Percentiles rank a stretch among this genome's conserved stretches.
Conservation (phyloP, 2,113 vertebrate species). For the Coreoperca whiteheadi region DNA sequence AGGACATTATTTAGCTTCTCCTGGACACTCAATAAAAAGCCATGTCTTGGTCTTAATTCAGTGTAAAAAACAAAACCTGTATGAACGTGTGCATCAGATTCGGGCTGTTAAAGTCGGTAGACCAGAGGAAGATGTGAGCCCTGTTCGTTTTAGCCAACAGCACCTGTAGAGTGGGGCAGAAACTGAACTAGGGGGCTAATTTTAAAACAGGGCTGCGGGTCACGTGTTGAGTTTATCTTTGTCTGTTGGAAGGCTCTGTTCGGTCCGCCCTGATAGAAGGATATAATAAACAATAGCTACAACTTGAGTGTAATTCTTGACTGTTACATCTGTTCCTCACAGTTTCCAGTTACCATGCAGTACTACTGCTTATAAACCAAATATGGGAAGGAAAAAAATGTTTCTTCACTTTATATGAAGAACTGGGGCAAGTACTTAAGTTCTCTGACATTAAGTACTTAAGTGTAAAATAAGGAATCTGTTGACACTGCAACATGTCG, state of each 20-base stretch:
- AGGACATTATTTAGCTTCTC: constrained; percentile 42
- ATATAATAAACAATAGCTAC: constrained; percentile 68
- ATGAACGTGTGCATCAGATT: constrained; percentile 34
- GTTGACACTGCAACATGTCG: background rate
- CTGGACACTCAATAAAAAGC: constrained; percentile 41
- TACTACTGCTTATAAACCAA: background rate
- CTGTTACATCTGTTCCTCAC: background rate
- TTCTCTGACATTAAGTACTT: no score
- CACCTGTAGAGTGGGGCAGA: constrained; percentile 20
- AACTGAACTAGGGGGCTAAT: constrained; percentile 22
- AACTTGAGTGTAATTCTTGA: constrained; percentile 22
- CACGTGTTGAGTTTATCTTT: constrained; percentile 31
- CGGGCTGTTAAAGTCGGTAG: constrained; percentile 29
- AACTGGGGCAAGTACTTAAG: background rate
- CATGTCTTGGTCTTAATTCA: constrained; percentile 68
- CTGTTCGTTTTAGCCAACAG: constrained; percentile 34
- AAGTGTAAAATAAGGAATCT: background rate
- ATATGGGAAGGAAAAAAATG: background rate
- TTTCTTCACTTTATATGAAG: background rate
- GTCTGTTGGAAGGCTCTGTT: constrained; percentile 44
- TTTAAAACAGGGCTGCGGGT: constrained; percentile 34
- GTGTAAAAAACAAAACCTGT: constrained; percentile 48
- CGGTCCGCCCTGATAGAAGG: constrained; percentile 49
- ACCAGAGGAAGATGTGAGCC: constrained; percentile 7
- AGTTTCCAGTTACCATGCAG: background rate